Conservation (phyloP, 2,888 invertebrate species). For the Amaurobius ferox region DNA sequence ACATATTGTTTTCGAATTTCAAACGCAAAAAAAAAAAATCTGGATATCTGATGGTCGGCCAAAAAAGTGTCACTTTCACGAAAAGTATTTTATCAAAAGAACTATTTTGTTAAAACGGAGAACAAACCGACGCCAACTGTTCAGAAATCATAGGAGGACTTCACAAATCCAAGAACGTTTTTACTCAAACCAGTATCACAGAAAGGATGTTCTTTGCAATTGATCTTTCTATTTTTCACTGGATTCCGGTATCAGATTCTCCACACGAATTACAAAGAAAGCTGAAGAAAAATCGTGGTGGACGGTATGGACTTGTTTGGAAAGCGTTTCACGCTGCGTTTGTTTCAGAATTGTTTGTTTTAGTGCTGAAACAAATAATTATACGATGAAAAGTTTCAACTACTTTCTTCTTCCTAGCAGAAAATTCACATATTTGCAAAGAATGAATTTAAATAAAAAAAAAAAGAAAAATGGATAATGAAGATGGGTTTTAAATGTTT, state of each 20-base stretch:
- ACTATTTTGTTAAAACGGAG: not conserved
- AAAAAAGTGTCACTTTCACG: not conserved
- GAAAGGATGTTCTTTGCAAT: not conserved
- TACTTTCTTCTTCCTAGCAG: not conserved
- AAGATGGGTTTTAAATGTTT: too few species aligned
- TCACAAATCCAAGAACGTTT: not conserved
- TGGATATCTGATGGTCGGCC: not conserved
- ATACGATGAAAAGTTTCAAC: not conserved
- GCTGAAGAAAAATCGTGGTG: slow-evolving; percentile 13
- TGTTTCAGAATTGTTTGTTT: not conserved
- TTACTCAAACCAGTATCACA: not conserved
- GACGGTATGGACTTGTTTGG: slow-evolving; percentile 28
- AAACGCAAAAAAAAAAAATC: too few species aligned
- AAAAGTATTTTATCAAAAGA: not conserved
- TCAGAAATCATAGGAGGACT: not conserved
- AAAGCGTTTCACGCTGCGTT: slow-evolving; percentile 40
- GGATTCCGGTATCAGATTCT: not conserved
- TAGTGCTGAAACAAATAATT: not conserved
- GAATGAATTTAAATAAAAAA: too few species aligned
- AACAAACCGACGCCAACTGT: not conserved
- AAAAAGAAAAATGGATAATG: too few species aligned
- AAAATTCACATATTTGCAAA: too few species aligned
- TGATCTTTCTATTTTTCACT: not conserved
- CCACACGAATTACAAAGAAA: slow-evolving; percentile 6
- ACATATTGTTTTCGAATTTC: too few species aligned